Base-by-base conservation (phyloP, 1,140 invertebrate genomes). In the Drosophila eugracilis region DNA sequence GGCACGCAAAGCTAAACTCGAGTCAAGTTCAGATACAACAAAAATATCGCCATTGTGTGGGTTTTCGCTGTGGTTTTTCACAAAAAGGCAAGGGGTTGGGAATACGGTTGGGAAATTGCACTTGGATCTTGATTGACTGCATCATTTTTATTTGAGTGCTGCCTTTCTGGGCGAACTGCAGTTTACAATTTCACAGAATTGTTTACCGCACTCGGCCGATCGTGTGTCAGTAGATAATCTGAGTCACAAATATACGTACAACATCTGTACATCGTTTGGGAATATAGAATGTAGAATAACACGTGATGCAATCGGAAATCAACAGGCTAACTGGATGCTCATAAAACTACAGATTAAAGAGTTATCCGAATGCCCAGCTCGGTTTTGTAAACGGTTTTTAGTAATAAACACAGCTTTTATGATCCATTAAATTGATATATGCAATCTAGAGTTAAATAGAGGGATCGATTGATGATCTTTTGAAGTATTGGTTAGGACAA, bases 131-230 rank as follows among this genome's bases (percentile, higher is more conserved):
- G 75, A 78, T 78, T 78, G 75, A 66, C 70, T 84, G 65, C 65
- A 59, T 39, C 42, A 53, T 49, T 32, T 50, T 63, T n/a, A n/a
- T n/a, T 58, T 39, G 19, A 47, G 69, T n/a, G 17, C 28, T 58
- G 42, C 19, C 32, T 66, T 15, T 36, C 21, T 14, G 24, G 54
- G 26, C 36, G 21, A 36, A 47, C 32, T 59, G 47, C 30, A 60
- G 71, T 85, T 66, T 85, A 57, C 37, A 66, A 85, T 83, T 83
- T 85, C 79, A 72, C 75, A 78, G 53, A 58, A 72, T 52, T 79
- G 75, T 70, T 57, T 37, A 57, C 59, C 70, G 57, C 70, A 83
- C 47, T 79, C 42, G 32, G 26, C 63, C 48, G 70, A 84, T 65
- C 36, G 65, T 63, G 47, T 65, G 55, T 62, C 57, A 62, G 10